Conservation (phyloP, 2,888 invertebrate species). For the Agonum fuliginosum region DNA sequence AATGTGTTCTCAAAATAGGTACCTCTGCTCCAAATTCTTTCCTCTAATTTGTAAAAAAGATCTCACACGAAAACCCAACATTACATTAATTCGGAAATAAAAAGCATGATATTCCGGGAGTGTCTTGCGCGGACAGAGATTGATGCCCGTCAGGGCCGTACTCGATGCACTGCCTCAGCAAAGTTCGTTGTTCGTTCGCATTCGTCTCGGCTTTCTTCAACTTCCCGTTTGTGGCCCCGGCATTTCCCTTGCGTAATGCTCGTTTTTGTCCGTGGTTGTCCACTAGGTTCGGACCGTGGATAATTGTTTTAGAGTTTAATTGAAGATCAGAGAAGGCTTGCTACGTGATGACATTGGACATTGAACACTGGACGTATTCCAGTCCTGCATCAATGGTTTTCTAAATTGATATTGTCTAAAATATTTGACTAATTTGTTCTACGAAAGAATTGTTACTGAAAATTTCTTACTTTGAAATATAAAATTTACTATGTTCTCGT, state of each 20-base stretch:
- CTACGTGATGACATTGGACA: conserved; percentile 46
- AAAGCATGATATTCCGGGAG: conserved; percentile 10
- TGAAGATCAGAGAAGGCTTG: conserved; percentile 51
- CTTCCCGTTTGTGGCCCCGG: conserved; percentile 48
- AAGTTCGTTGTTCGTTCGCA: conserved; percentile 1
- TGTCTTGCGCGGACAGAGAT: conserved; percentile 51
- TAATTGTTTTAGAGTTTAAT: conserved; percentile 57
- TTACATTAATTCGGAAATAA: conserved; percentile 32
- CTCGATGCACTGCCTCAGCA: background rate
- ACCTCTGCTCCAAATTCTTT: too few species aligned
- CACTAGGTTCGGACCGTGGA: conserved; percentile 49
- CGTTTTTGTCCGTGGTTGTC: conserved; percentile 47
- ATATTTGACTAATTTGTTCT: background rate
- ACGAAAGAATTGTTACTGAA: background rate
- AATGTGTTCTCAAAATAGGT: too few species aligned
- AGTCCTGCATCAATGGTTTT: conserved; percentile 51
- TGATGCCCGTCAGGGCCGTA: conserved; percentile 25
- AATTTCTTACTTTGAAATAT: too few species aligned
- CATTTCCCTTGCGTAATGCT: conserved; percentile 46
- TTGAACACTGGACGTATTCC: conserved; percentile 7
- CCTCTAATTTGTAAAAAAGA: conserved; percentile 8
- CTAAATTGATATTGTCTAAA: conserved; percentile 2
- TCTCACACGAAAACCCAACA: conserved; percentile 32
- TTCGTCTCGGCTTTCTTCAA: conserved; percentile 56
- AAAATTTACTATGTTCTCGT: background rate